Percentiles rank a stretch among this genome's conserved stretches.
Conservation (phyloP, 2,888 invertebrate genomes). For the Lasioglossum lativentre region DNA sequence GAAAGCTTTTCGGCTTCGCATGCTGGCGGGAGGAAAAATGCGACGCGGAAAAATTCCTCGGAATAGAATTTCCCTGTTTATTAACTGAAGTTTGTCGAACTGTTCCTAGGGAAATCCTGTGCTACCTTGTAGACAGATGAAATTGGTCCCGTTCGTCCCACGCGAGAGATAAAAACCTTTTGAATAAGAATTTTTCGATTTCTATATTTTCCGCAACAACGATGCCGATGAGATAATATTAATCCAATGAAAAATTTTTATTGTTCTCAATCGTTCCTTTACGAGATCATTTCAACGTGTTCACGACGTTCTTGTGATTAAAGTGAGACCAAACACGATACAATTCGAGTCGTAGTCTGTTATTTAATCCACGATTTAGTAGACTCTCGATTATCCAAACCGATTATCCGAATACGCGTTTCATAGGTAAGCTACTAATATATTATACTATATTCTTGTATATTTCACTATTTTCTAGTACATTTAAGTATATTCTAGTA, state of each 20-base stretch:
- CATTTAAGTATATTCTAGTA: no score
- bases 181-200: not conserved
- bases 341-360: not conserved
- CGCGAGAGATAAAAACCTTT: not conserved
- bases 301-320: not conserved
- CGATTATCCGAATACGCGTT: no score
- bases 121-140: not conserved
- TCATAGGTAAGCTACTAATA: no score
- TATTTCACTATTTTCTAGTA: no score
- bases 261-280: not conserved
- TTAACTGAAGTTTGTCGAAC: slow-evolving; percentile 2
- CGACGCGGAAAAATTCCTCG: not conserved
- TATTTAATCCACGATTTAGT: not conserved
- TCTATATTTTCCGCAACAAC: not conserved
- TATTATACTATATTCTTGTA: no score
- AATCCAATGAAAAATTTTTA: no score
- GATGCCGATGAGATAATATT: no score
- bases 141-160: not conserved
- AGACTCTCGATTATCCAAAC: not conserved
- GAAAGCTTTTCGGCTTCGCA: not conserved
- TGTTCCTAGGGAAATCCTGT: not conserved
- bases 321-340: not conserved
- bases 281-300: not conserved
- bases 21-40: not conserved
- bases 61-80: not conserved